Base-by-base conservation (phyloP, 2,113 vertebrate genomes). In the Anthoscopus minutus region DNA sequence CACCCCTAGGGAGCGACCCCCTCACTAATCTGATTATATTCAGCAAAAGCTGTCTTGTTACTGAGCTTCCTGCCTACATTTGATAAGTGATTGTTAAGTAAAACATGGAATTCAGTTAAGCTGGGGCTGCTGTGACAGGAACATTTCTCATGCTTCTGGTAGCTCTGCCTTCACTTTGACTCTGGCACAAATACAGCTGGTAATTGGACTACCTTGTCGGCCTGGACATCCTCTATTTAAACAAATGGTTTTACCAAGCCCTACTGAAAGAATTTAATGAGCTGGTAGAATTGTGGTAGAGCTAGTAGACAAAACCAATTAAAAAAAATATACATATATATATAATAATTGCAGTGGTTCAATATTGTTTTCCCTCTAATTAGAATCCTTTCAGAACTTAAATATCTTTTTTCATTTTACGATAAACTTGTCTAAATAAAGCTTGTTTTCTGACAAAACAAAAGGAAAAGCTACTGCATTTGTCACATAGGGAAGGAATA, bases 1-100 rank as follows among this genome's bases (percentile, higher is more conserved):
- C 24, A 16, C 9, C 13, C 6, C 23, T 16, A 40, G 28, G 42
- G 37, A 66, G 15, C 0, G 0, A 56, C 35, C 31, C 31, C 14
- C 48, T 50, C 37, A 19, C n/a, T 83, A 4, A 10, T 28, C 25
- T 57, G 11, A 30, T 90, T 35, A 20, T 15, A 37, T 0, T 25
- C 22, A 61, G 28, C 28, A 40, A 30, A 65, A 80, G 14, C 15
- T 60, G 33, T 35, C 70, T 76, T 58, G 35, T 47, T 86, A 54
- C 4, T 0, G 0, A 42, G 60, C 11, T 67, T 72, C 33, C 62
- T 42, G 15, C 14, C 18, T 38, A 4, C 22, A 44, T 21, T 35
- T 72, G 6, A 0, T 28, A 57, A 44, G 10, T 14, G 38, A 65
- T 35, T 33, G 5, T 44, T 61, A 35, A 61, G 54, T 65, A 48